Conservation (phyloP, 1,140 invertebrate genomes). For the Pomacea maculata region DNA sequence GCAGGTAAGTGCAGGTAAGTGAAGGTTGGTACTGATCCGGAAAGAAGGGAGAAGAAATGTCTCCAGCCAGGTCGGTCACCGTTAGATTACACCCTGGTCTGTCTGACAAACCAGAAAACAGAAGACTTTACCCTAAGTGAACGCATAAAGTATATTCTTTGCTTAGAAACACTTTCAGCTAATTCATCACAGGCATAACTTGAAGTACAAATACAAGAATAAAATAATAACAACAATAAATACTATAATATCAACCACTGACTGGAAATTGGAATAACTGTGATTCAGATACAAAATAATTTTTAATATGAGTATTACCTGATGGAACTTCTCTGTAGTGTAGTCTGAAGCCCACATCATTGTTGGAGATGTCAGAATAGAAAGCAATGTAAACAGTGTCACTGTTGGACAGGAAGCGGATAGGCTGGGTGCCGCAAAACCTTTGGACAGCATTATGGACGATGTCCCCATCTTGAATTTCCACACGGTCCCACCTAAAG, state of each 20-base stretch:
- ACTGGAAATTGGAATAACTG: too few species aligned
- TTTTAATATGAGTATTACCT: not conserved
- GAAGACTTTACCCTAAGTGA: too few species aligned
- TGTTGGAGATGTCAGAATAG: constrained; percentile 17
- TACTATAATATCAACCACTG: too few species aligned
- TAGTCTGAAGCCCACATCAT: constrained; percentile 20
- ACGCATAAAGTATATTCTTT: too few species aligned
- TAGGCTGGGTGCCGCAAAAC: constrained; percentile 10
- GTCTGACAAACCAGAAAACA: too few species aligned
- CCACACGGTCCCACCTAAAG: constrained; percentile 22
- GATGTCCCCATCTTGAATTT: constrained; percentile 12
- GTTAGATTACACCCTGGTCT: constrained; percentile 23
- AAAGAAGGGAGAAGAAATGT: constrained; percentile 20
- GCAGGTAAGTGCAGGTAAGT: constrained; percentile 15
- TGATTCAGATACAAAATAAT: too few species aligned
- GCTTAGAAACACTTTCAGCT: too few species aligned
- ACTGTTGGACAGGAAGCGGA: constrained; percentile 11
- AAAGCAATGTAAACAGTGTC: constrained; percentile 19
- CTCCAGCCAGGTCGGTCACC: constrained; percentile 4
- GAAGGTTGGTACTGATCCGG: constrained; percentile 17
- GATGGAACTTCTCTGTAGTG: constrained; percentile 7
- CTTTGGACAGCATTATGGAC: not conserved
- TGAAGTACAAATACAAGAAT: too few species aligned
- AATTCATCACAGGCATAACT: too few species aligned
- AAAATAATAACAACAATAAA: too few species aligned